Base-by-base conservation (phyloP, 35 echinoderm and acorn worm species). In the Amphiura filiformis region DNA sequence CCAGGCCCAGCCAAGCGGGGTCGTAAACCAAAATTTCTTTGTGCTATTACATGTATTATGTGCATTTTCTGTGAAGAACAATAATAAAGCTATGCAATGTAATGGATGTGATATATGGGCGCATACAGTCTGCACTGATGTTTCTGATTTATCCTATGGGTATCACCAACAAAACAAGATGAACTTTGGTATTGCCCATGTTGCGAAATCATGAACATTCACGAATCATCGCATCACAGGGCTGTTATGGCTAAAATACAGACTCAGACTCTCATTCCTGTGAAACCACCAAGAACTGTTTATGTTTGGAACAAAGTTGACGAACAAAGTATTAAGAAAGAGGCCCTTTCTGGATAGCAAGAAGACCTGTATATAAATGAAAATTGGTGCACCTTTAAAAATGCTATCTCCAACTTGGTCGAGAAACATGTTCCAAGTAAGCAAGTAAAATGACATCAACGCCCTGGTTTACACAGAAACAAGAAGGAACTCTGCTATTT, bases 361-460 rank as follows among this genome's bases (percentile, higher is more conserved):
- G 80, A 82, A 82, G 11, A 42, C 17, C 38, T 23, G 38, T n/a
- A 11, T 39, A 32, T 80, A 23, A 42, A 37, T 9, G 80, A 82
- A 82, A 82, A 82, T 34, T 80, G 78, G 34, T n/a, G 34, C 78
- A 4, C 12, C 36, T 44, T 39, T 39, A 82, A 42, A 82, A 32
- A 82, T n/a, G 22, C 80, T 32, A 42, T 82, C 17, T 39, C 13
- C 20, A 39, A 82, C 38, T 20, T 82, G 38, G 80, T 82, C 36
- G n/a, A 42, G 32, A 82, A 82, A 42, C 80, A 82, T 82, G 80
- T 82, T 34, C 80, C 80, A 28, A 82, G 35, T 1, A 82, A 39
- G 23, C 80, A 82, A 44, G 38, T 82, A 18, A 82, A 70, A 44
- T 32, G 39, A 39, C 37, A 34, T n/a, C 80, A n/a, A n/a, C 80